A percentile compares a stretch with the other conserved stretches of the same genome.
These are phyloP conservation scores for Rugalucina vietnamica DNA, from an alignment of 2,888 invertebrate genomes.

Conservation along the genomic window DNA sequence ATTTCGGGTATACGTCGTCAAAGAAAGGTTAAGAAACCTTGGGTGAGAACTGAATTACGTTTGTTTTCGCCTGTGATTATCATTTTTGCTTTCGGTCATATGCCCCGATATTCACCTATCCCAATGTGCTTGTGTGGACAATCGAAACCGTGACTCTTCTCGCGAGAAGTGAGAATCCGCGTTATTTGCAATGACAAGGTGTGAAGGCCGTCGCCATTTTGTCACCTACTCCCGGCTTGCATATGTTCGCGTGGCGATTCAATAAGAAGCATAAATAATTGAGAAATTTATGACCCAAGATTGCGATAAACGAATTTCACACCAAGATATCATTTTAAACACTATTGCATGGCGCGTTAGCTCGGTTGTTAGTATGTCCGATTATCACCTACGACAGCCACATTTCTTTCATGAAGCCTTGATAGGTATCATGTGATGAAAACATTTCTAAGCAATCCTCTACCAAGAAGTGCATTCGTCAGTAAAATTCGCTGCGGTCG, in stretches of 20 bases:
- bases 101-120: not conserved
- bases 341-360: no score
- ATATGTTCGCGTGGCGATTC: slow-evolving; percentile 48
- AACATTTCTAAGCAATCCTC: no score
- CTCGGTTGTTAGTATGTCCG: no score
- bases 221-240: slow-evolving; percentile 38
- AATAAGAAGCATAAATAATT: slow-evolving; percentile 54
- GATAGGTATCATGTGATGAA: no score
- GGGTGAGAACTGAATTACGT: not conserved
- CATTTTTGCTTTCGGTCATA: not conserved
- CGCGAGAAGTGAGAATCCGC: slow-evolving; percentile 49
- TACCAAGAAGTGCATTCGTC: no score
- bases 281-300: slow-evolving; percentile 8
- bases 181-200: slow-evolving; percentile 37
- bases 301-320: not conserved
- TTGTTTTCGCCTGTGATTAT: not conserved
- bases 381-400: no score
- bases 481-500: no score
- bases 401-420: no score
- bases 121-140: not conserved
- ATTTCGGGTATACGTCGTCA: not conserved
- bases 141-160: slow-evolving; percentile 21
- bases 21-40: not conserved
- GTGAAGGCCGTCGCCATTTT: slow-evolving; percentile 46
- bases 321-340: not conserved